phyloP scores from a whole-genome alignment of 2,113 vertebrate species.

The Cephalopterus ornatus region DNA sequence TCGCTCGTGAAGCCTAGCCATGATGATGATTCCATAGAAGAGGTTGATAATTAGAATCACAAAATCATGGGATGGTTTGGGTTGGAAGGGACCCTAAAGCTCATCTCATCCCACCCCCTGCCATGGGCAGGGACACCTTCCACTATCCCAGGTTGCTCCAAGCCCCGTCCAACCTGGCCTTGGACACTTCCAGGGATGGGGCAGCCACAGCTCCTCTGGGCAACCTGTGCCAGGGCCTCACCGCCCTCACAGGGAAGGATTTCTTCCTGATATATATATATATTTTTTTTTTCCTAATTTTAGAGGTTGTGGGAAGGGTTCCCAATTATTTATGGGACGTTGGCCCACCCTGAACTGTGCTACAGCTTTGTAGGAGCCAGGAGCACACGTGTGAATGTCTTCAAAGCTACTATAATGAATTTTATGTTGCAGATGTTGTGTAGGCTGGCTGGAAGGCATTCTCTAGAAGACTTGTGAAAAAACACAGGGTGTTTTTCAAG shows the following conservation, averaged over 20 bases:
- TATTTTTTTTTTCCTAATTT: not conserved
- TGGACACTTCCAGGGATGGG: not conserved
- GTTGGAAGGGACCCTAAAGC: not conserved
- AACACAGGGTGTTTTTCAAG: not conserved
- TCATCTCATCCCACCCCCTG: not conserved
- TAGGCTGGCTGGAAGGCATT: not conserved
- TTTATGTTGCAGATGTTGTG: not conserved
- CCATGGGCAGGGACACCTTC: not conserved
- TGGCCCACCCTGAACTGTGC: not conserved
- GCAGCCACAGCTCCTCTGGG: not conserved
- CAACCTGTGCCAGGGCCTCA: accelerated
- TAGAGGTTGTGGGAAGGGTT: not conserved
- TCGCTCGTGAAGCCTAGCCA: no score
- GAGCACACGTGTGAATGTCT: not conserved
- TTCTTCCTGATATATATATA: not conserved
- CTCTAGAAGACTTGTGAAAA: not conserved
- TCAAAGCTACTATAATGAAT: not conserved
- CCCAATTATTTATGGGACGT: not conserved
- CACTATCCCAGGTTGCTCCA: accelerated
- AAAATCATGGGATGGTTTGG: not conserved
- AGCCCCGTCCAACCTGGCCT: accelerated
- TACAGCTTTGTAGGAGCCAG: not conserved
- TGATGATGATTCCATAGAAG: accelerated
- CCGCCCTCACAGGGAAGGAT: not conserved
- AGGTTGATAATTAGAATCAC: not conserved